A percentile compares a stretch with the other conserved stretches of the same genome.
Conservation (phyloP, 2,797 vertebrate species). For the Sebastes umbrosus region DNA sequence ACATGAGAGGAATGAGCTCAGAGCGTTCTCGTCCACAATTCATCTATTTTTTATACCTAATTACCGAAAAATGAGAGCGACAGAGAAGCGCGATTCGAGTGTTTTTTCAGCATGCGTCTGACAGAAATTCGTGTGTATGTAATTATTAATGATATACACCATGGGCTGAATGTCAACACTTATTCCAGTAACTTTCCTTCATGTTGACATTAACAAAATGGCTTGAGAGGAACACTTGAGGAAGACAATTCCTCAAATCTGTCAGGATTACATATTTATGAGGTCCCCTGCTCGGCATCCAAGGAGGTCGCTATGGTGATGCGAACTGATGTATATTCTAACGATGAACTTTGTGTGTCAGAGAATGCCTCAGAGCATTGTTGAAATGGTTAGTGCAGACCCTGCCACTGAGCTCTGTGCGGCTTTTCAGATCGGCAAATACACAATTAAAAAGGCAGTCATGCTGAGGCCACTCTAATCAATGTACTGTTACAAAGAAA, state of each 20-base stretch:
- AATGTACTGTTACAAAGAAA: conserved; percentile 73
- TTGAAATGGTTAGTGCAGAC: conserved; percentile 69
- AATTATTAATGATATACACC: conserved; percentile 79
- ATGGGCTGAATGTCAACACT: conserved; percentile 77
- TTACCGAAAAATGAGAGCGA: conserved; percentile 49
- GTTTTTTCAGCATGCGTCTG: conserved; percentile 51
- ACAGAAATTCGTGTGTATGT: conserved; percentile 56
- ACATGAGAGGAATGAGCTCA: conserved; percentile 5
- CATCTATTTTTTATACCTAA: conserved; percentile 61
- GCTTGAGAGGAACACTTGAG: conserved; percentile 77
- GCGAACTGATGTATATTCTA: conserved; percentile 80
- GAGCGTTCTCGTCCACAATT: conserved; percentile 24
- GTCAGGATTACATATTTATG: conserved; percentile 84
- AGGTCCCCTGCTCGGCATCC: conserved; percentile 76
- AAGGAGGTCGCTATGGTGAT: conserved; percentile 82
- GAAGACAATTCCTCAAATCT: conserved; percentile 82
- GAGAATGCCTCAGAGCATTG: conserved; percentile 68
- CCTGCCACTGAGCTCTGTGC: conserved; percentile 42
- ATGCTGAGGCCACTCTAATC: conserved; percentile 74
- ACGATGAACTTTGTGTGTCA: conserved; percentile 76
- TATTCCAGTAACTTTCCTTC: conserved; percentile 78
- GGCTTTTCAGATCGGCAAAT: conserved; percentile 68
- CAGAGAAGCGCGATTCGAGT: conserved; percentile 40
- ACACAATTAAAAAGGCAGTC: conserved; percentile 80
- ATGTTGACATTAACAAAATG: conserved; percentile 84